These are phyloP conservation scores for Plecturocebus donacophilus DNA, from an alignment of 2,113 vertebrate genomes.

Conservation along the genomic window DNA sequence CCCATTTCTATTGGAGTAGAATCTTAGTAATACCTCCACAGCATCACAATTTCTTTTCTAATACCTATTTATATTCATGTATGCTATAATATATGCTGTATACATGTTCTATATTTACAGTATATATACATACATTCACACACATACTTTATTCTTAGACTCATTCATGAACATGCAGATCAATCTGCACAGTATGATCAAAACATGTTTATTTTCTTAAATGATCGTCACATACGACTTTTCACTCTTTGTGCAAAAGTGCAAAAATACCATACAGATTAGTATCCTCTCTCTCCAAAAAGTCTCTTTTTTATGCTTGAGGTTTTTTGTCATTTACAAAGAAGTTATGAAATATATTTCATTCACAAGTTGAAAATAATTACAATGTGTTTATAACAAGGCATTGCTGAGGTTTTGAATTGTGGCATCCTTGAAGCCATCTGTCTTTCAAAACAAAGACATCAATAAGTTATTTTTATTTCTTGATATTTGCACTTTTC, in stretches of 20 bases:
- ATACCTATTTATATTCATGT: constrained; percentile 45
- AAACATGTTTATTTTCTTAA: constrained; percentile 41
- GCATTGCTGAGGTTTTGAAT: constrained; percentile 85
- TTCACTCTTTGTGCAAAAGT: constrained; percentile 65
- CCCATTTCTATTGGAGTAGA: not conserved
- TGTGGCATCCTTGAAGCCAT: constrained; percentile 81
- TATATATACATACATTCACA: constrained; percentile 37
- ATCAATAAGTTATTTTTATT: constrained; percentile 73
- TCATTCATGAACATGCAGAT: constrained; percentile 50
- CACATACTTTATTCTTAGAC: not conserved
- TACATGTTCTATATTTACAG: constrained; percentile 71
- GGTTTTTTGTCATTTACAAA: constrained; percentile 84
- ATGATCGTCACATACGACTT: constrained; percentile 39
- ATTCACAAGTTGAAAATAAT: constrained; percentile 87
- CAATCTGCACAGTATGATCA: constrained; percentile 19
- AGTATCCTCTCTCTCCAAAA: constrained; percentile 66
- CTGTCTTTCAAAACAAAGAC: constrained; percentile 87
- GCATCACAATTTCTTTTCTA: constrained; percentile 17
- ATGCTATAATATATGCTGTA: constrained; percentile 65
- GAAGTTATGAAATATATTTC: constrained; percentile 88
- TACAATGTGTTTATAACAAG: constrained; percentile 86
- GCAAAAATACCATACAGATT: constrained; percentile 67
- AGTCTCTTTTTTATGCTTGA: constrained; percentile 55
- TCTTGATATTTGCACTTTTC: constrained; percentile 72
- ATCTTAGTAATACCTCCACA: not conserved